Evolutionary conservation across 2,888 invertebrate genomes (phyloP).

Genomic region (Mimachlamys varia): DNA sequence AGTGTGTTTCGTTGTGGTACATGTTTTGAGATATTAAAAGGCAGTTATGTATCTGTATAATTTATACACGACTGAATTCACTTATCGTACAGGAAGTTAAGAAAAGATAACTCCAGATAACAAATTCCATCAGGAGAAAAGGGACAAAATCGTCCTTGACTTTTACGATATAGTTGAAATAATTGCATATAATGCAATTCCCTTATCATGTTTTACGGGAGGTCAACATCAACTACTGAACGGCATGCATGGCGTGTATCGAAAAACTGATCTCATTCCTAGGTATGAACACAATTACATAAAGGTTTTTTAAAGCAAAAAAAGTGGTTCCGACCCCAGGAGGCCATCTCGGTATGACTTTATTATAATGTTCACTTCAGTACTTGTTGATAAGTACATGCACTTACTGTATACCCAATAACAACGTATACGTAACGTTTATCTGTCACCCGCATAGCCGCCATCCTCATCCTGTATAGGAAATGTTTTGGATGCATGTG

Average conservation of each 20-base stretch:
- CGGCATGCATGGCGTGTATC: background rate
- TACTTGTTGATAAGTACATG: background rate
- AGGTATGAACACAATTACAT: background rate
- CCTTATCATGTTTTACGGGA: conserved; percentile 1
- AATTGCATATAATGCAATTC: conserved; percentile 1
- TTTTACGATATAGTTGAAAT: background rate
- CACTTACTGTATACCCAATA: background rate
- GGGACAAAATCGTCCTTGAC: conserved; percentile 7
- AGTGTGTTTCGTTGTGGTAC: background rate
- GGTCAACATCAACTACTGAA: background rate
- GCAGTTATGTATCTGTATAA: background rate
- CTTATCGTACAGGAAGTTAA: conserved; percentile 10
- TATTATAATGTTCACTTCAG: background rate
- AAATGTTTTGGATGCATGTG: too few relatives aligned
- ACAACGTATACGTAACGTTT: background rate
- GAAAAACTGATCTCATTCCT: background rate
- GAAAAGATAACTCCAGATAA: background rate
- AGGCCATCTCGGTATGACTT: background rate
- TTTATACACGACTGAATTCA: conserved; percentile 24
- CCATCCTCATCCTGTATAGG: too few relatives aligned
- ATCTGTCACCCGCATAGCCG: too few relatives aligned
- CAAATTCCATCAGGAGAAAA: background rate
- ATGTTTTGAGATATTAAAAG: background rate
- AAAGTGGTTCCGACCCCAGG: background rate
- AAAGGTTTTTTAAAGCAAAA: background rate